Evolutionary conservation across 2,888 invertebrate genomes (phyloP).

Genomic region (Ophion costatus): DNA sequence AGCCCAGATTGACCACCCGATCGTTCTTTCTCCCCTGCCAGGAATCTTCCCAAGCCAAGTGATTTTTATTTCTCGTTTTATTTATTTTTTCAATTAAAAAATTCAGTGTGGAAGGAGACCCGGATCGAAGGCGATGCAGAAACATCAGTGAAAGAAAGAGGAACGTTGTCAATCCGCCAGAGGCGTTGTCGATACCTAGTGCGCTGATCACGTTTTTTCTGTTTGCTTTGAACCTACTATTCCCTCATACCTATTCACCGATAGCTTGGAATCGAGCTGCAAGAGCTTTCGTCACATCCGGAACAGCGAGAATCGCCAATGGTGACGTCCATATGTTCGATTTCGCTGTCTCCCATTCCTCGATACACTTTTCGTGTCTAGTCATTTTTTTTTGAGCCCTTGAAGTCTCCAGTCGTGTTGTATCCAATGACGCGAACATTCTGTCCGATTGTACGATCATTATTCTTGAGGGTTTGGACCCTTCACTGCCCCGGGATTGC

Average conservation of each 20-base stretch:
- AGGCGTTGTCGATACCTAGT: slow-evolving; percentile 81
- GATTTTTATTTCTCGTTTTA: slow-evolving; percentile 16
- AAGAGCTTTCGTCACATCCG: slow-evolving; percentile 4
- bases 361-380: too few species aligned
- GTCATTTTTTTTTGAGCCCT: neutral
- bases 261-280: neutral
- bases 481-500: neutral
- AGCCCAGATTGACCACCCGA: too few species aligned
- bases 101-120: slow-evolving; percentile 35
- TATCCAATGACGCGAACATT: neutral
- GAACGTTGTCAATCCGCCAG: slow-evolving; percentile 82
- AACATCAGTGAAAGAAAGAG: slow-evolving; percentile 39
- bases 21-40: too few species aligned
- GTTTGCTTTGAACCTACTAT: slow-evolving; percentile 27
- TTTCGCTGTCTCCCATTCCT: neutral
- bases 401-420: neutral
- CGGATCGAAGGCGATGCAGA: slow-evolving; percentile 49
- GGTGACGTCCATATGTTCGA: neutral
- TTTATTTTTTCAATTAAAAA: slow-evolving; percentile 27
- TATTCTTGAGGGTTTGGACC: neutral
- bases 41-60: too few species aligned
- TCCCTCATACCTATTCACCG: neutral
- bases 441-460: neutral
- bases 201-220: slow-evolving; percentile 42
- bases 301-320: neutral